Conservation (phyloP, 1,140 invertebrate genomes). For the Zaprionus gabonicus region DNA sequence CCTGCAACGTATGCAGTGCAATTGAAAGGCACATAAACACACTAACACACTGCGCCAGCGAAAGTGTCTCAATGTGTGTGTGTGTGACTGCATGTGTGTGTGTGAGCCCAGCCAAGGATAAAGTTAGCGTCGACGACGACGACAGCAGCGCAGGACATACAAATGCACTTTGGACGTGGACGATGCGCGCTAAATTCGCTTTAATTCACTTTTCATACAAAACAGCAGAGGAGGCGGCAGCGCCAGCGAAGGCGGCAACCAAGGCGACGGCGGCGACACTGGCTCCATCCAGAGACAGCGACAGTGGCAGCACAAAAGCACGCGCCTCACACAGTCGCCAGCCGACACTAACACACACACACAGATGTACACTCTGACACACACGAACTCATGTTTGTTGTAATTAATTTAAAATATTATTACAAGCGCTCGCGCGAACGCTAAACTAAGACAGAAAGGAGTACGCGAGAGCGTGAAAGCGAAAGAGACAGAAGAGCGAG, state of each 20-base stretch:
- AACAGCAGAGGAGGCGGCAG: conserved; percentile 45
- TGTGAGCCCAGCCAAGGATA: conserved; percentile 67
- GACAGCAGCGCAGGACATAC: conserved; percentile 58
- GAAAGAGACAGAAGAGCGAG: not conserved
- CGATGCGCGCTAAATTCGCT: conserved; percentile 79
- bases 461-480: conserved; percentile 19
- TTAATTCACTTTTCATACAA: conserved; percentile 83
- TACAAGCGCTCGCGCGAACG: conserved; percentile 77
- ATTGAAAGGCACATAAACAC: conserved; percentile 74
- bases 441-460: conserved; percentile 73
- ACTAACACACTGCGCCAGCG: conserved; percentile 79
- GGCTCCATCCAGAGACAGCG: conserved; percentile 5
- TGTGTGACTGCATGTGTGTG: conserved; percentile 25
- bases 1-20: conserved; percentile 55
- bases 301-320: conserved; percentile 64
- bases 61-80: conserved; percentile 61
- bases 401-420: conserved; percentile 84
- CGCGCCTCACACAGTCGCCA: conserved; percentile 45
- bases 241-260: not conserved
- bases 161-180: conserved; percentile 82
- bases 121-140: conserved; percentile 68
- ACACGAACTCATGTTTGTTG: conserved; percentile 74
- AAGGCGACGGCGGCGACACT: conserved; percentile 29
- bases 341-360: conserved; percentile 36
- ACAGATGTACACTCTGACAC: conserved; percentile 29